Evolutionary conservation across 2,888 invertebrate genomes (phyloP).

Genomic region (Morinoia aosen): DNA sequence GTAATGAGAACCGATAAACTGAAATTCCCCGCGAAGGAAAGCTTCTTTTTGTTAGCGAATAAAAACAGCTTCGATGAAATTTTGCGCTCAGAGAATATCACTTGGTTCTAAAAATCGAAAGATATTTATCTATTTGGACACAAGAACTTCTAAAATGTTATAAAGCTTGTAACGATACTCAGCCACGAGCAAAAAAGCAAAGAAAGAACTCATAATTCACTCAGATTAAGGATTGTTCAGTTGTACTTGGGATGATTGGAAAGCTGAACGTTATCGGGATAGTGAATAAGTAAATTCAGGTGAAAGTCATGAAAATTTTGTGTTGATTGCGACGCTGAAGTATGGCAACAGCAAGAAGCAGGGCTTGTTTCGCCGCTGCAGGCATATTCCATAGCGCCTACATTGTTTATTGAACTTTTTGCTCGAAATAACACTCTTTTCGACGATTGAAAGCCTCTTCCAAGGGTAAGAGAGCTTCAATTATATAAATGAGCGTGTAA

Average conservation of each 20-base stretch:
- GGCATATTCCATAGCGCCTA: not conserved
- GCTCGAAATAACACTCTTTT: not conserved
- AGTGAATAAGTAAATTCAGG: conserved; percentile 2
- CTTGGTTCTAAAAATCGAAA: not conserved
- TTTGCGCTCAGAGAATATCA: not conserved
- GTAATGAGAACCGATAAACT: not conserved
- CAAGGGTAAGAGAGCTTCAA: not conserved
- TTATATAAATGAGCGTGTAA: not conserved
- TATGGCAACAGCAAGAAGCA: not conserved
- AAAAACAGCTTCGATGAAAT: not conserved
- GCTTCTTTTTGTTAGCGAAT: not conserved
- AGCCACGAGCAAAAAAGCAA: not conserved
- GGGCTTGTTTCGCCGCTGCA: too few relatives aligned
- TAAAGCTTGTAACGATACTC: not conserved
- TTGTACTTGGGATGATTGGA: conserved; percentile 23
- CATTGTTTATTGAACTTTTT: not conserved
- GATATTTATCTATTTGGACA: not conserved
- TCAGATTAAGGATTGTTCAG: not conserved
- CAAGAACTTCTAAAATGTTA: not conserved
- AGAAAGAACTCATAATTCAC: conserved; percentile 18
- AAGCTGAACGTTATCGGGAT: not conserved
- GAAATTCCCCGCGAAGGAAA: not conserved
- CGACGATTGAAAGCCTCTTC: not conserved
- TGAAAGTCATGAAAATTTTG: not conserved
- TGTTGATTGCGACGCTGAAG: not conserved